These are phyloP conservation scores for Bubo bubo DNA, from an alignment of 2,113 vertebrate genomes.

Conservation along the genomic window DNA sequence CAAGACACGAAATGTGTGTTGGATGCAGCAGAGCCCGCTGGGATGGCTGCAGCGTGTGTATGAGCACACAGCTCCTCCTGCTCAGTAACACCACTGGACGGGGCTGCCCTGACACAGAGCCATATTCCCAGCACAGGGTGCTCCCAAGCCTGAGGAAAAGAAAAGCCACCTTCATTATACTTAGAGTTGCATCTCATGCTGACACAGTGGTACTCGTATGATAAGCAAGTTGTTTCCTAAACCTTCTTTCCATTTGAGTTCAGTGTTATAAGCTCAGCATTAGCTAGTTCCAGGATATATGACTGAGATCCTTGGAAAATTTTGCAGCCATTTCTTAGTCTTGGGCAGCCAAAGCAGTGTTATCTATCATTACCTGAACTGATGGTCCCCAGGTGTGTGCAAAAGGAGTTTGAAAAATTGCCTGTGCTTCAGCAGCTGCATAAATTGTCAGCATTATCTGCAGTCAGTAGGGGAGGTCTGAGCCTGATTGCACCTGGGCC, in stretches of 20 bases:
- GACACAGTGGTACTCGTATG: rapidly evolving
- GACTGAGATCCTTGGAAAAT: neutral
- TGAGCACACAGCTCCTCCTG: neutral
- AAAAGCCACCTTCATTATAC: neutral
- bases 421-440: constrained; percentile 19
- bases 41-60: rapidly evolving
- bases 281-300: neutral
- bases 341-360: neutral
- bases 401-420: constrained; percentile 45
- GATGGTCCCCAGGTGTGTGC: constrained; percentile 3
- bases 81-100: neutral
- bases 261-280: neutral
- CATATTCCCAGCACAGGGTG: neutral
- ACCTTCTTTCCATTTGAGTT: neutral
- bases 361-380: constrained; percentile 5
- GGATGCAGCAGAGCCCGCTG: neutral
- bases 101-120: neutral
- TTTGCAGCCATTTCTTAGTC: neutral
- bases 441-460: constrained; percentile 11
- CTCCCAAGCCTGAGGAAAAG: neutral
- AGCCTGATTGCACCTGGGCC: neutral
- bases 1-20: neutral
- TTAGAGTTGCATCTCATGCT: neutral
- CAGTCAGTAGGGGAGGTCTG: neutral
- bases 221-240: neutral